phyloP scores from a whole-genome alignment of 2,113 vertebrate genomes.

The Miniopterus natalensis region DNA sequence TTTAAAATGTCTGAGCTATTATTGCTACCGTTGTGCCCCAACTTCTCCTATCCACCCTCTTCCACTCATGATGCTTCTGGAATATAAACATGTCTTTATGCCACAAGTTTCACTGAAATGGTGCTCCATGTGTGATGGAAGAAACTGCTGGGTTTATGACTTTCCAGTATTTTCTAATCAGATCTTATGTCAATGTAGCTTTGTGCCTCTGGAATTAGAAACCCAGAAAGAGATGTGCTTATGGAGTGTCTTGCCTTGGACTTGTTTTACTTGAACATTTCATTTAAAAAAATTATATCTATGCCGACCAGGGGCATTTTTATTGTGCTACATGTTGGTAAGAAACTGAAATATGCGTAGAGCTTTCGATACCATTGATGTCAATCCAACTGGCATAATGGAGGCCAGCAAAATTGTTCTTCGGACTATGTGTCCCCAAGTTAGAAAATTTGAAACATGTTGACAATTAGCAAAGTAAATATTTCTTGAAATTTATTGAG shows the following conservation, averaged over 20 bases:
- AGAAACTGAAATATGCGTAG: background rate
- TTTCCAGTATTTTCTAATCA: background rate
- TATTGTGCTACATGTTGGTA: background rate
- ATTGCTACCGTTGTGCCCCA: fast-evolving
- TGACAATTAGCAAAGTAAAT: constrained; percentile 42
- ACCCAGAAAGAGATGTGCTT: background rate
- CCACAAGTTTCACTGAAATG: background rate
- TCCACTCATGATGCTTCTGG: fast-evolving
- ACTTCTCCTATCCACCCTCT: fast-evolving
- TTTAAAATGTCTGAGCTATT: background rate
- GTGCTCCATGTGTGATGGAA: background rate
- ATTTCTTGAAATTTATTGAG: constrained; percentile 33
- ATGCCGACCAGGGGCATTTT: background rate
- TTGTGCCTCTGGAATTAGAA: constrained; percentile 15
- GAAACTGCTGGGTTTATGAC: background rate
- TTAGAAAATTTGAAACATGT: background rate
- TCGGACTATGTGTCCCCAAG: background rate
- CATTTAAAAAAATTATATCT: constrained; percentile 47
- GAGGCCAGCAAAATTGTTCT: background rate
- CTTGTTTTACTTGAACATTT: background rate
- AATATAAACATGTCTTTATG: too few relatives aligned
- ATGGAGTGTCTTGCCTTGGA: background rate
- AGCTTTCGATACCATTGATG: background rate
- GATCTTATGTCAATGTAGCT: background rate
- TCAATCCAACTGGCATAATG: background rate